Conservation (phyloP, 2,888 invertebrate species). For the Hesperia comma region DNA sequence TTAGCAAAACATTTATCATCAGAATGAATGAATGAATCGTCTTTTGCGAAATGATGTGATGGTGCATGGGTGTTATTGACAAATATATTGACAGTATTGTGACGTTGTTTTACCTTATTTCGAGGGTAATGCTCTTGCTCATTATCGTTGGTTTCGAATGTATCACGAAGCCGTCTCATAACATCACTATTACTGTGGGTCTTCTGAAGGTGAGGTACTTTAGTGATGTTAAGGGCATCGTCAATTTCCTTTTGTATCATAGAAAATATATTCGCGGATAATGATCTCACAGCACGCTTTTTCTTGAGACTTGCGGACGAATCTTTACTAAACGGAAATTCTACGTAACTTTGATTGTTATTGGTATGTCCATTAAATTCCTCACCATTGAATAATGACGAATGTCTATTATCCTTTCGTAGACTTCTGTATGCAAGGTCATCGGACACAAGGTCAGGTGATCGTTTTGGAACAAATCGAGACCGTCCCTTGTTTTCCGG, state of each 20-base stretch:
- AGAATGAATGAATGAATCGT: slow-evolving; percentile 79
- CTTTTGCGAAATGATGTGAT: slow-evolving; percentile 79
- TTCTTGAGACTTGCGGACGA: slow-evolving; percentile 84
- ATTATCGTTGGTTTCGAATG: slow-evolving; percentile 75
- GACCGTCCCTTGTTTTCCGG: slow-evolving; percentile 86
- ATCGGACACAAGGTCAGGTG: slow-evolving; percentile 93
- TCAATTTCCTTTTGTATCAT: slow-evolving; percentile 87
- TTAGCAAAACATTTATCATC: slow-evolving; percentile 79
- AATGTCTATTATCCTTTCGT: slow-evolving; percentile 89
- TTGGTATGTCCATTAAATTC: slow-evolving; percentile 78
- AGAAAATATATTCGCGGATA: slow-evolving; percentile 93
- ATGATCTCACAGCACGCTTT: slow-evolving; percentile 91
- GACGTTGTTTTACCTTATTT: slow-evolving; percentile 81
- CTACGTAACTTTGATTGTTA: slow-evolving; percentile 71
- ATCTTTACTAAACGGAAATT: slow-evolving; percentile 67
- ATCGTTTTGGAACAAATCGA: slow-evolving; percentile 86
- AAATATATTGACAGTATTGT: slow-evolving; percentile 79
- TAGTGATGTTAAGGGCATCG: slow-evolving; percentile 82
- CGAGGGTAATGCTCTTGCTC: slow-evolving; percentile 73
- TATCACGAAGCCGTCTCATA: slow-evolving; percentile 74
- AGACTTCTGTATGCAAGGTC: slow-evolving; percentile 94
- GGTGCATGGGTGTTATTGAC: slow-evolving; percentile 76
- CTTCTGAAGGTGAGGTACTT: slow-evolving; percentile 81
- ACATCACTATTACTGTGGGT: slow-evolving; percentile 86
- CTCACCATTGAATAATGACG: slow-evolving; percentile 74